phyloP scores from a whole-genome alignment of 2,113 vertebrate genomes.

The Notechis scutatus region DNA sequence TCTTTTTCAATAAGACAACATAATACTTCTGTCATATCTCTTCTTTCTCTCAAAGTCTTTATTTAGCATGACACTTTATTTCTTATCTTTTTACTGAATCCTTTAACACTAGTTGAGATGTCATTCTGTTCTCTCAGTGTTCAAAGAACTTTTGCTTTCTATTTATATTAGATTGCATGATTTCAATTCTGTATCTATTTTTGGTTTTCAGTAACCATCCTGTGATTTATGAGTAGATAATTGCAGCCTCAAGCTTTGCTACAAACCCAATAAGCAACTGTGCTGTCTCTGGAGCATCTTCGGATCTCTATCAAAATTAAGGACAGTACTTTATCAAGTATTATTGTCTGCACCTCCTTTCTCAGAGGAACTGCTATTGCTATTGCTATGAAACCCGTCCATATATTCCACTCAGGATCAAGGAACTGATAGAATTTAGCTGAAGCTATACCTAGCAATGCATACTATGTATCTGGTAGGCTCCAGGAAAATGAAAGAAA shows the following conservation, averaged over 20 bases:
- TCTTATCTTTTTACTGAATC: neutral
- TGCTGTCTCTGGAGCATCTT: neutral
- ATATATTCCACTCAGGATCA: neutral
- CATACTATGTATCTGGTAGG: neutral
- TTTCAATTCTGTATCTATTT: neutral
- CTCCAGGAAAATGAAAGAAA: neutral
- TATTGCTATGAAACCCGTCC: neutral
- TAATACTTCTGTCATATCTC: neutral
- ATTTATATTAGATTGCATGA: neutral
- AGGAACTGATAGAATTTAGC: neutral
- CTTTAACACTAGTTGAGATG: neutral
- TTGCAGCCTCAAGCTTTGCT: neutral
- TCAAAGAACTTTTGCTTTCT: neutral
- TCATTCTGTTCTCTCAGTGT: neutral
- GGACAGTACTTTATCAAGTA: neutral
- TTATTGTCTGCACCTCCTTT: neutral
- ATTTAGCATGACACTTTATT: neutral
- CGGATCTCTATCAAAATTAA: neutral
- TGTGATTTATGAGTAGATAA: neutral
- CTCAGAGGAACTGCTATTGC: neutral
- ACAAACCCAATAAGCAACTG: neutral
- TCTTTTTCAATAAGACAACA: neutral
- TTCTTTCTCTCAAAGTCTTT: neutral
- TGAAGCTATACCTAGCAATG: neutral
- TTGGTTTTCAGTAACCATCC: neutral